Conservation (phyloP, 2,888 invertebrate genomes). For the Eupsilia transversa region DNA sequence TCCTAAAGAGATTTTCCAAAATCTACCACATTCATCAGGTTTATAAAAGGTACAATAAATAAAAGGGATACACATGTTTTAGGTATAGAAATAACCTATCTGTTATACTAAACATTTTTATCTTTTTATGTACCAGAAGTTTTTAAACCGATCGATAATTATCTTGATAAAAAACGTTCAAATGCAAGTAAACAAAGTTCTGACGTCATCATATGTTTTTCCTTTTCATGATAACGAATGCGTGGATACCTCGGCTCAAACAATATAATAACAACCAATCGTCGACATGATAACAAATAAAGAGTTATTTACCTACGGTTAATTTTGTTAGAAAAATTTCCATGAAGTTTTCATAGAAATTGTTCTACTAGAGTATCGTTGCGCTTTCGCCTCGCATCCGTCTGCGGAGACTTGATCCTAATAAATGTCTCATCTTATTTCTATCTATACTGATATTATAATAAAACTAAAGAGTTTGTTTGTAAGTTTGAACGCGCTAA, state of each 20-base stretch:
- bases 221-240: conserved; percentile 1
- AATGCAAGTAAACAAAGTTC: conserved; percentile 6
- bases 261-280: too few species aligned
- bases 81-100: not conserved
- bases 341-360: not conserved
- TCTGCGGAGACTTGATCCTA: too few species aligned
- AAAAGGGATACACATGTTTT: not conserved
- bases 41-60: not conserved
- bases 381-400: too few species aligned
- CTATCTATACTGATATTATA: too few species aligned
- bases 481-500: too few species aligned
- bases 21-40: not conserved
- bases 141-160: conserved; percentile 18
- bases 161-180: not conserved
- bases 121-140: not conserved
- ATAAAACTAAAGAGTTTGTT: too few species aligned
- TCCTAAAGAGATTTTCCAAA: not conserved
- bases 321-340: not conserved
- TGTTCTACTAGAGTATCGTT: not conserved
- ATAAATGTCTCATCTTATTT: too few species aligned
- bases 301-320: not conserved
- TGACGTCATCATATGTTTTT: conserved; percentile 6
- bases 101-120: not conserved
- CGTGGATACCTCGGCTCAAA: not conserved
- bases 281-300: not conserved